Conservation (phyloP, 1,140 invertebrate species). For the Agraylea sexmaculata region DNA sequence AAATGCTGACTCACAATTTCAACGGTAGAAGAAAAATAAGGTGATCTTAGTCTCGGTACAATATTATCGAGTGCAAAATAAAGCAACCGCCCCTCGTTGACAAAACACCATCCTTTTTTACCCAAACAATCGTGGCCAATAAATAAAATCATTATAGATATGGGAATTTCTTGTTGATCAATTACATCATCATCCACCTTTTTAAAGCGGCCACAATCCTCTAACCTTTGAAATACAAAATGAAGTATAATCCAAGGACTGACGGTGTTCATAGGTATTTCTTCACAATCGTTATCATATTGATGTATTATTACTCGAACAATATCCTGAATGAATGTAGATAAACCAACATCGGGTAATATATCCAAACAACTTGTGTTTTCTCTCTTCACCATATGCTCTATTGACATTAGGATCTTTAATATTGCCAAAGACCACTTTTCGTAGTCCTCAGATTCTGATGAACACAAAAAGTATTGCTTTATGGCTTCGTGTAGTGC, state of each 20-base stretch:
- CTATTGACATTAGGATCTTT: slow-evolving; percentile 54
- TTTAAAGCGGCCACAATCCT: slow-evolving; percentile 33
- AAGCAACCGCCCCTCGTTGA: slow-evolving; percentile 62
- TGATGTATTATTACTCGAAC: slow-evolving; percentile 62
- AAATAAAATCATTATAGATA: slow-evolving; percentile 67
- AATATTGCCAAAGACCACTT: slow-evolving; percentile 53
- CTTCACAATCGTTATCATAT: slow-evolving; percentile 49
- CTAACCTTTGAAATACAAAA: slow-evolving; percentile 56
- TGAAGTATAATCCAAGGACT: slow-evolving; percentile 77
- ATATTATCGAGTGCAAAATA: slow-evolving; percentile 65
- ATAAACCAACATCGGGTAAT: slow-evolving; percentile 40
- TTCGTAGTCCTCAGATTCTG: slow-evolving; percentile 40
- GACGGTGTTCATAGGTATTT: slow-evolving; percentile 58
- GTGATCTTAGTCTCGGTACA: slow-evolving; percentile 51
- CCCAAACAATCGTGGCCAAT: slow-evolving; percentile 78
- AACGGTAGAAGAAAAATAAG: slow-evolving; percentile 37
- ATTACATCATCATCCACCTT: slow-evolving; percentile 36
- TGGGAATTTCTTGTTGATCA: slow-evolving; percentile 50
- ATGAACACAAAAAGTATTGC: slow-evolving; percentile 41
- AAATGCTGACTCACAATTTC: slow-evolving; percentile 58
- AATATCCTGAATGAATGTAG: slow-evolving; percentile 61
- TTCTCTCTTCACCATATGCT: slow-evolving; percentile 50
- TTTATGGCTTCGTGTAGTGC: slow-evolving; percentile 52
- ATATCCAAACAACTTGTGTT: slow-evolving; percentile 39
- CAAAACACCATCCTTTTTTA: slow-evolving; percentile 62